Evolutionary conservation across 2,113 vertebrate genomes (phyloP), one percentile per base, ranked within the genome.

Genomic region (Mastomys coucha): DNA sequence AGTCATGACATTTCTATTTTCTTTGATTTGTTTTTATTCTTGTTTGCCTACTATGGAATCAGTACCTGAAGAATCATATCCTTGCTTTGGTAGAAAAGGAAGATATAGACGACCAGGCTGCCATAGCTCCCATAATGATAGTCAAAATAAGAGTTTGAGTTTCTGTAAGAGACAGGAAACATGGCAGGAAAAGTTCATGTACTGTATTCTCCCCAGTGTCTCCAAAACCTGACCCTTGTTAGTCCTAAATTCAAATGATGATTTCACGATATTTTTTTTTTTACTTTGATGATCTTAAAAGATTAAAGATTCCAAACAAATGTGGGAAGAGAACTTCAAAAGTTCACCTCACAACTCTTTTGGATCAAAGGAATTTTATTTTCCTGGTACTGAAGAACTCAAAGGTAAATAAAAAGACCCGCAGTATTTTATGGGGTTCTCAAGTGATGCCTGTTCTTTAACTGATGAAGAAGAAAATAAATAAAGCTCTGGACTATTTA

Each of bases 301-400:
- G 89, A 96, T 92, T 80, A 96, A 97, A 97, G 86, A 67, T 95
- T 95, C 77, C 49, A 87, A 87, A 73, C 39, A 67, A 82, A 92
- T 58, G 91, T 97, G 76, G 76, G 75, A 95, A 96, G 53, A 92
- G 36, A 88, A 91, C 91, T 95, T 97, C 93, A 96, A 95, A 97
- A 91, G 89, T 89, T 95, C 31, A 67, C 86, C 67, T 81, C 81
- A 77, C 67, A 97, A 89, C 42, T 45, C 78, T 95, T 93, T 92
- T 36, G 82, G 75, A 96, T 97, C 96, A 95, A 96, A 96, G 73
- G 36, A 85, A 80, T 91, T 97, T 96, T 96, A 88, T 96, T 96
- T 96, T 93, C 89, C 65, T 93, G 82, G 49, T 69, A 94, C 53
- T 75, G 73, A 96, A 90, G 87, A 95, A 81, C 5, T 82, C 70